These are phyloP conservation scores for Sesamia inferens DNA, from an alignment of 2,888 invertebrate genomes.

Conservation along the genomic window DNA sequence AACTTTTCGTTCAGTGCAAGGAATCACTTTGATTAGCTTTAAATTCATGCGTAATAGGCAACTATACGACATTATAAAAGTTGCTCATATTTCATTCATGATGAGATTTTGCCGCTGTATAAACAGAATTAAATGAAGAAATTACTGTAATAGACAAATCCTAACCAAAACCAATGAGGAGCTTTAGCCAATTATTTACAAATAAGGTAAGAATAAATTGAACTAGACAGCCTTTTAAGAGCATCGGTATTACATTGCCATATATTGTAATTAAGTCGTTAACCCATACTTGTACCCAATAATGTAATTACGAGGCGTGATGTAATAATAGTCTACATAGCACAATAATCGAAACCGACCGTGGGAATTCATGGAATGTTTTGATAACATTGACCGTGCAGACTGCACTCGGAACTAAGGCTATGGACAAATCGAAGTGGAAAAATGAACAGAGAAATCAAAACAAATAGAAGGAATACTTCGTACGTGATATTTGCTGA, in stretches of 20 bases:
- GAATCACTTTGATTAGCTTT: not conserved
- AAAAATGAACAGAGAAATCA: not conserved
- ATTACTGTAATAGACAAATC: conserved; percentile 4
- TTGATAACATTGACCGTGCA: conserved; percentile 74
- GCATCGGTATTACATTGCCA: conserved; percentile 33
- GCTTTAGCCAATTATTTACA: conserved; percentile 26
- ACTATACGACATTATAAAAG: not conserved
- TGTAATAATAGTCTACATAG: conserved; percentile 55
- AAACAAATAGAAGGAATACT: not conserved
- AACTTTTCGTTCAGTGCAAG: not conserved
- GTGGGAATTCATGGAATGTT: conserved; percentile 80
- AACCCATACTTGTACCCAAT: conserved; percentile 50
- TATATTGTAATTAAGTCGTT: conserved; percentile 51
- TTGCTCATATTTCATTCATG: too few species aligned
- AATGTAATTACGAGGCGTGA: conserved; percentile 53
- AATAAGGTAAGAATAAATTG: conserved; percentile 30
- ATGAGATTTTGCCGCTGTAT: not conserved
- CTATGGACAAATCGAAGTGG: not conserved
- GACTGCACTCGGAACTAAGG: conserved; percentile 24
- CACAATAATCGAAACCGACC: conserved; percentile 63
- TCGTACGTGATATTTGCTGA: not conserved
- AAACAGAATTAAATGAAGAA: conserved; percentile 21
- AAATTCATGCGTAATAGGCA: not conserved
- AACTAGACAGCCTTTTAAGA: conserved; percentile 21
- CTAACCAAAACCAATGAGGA: conserved; percentile 18